Conservation (phyloP, 2,888 invertebrate species). For the Meiosimyza decipiens region DNA sequence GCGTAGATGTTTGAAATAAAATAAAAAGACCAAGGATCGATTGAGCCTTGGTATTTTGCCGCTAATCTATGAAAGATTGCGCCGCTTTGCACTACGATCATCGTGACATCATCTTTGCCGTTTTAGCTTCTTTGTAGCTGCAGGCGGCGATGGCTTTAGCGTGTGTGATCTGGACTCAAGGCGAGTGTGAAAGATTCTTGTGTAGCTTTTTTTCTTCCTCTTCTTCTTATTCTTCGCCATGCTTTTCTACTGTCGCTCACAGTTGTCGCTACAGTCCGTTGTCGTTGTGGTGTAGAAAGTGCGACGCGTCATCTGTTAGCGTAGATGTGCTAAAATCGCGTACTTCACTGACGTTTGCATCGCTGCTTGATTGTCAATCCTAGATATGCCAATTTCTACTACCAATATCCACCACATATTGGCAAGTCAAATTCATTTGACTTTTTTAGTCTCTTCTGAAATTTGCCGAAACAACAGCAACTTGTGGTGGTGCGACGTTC, state of each 20-base stretch:
- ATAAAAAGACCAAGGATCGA: background rate
- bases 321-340: background rate
- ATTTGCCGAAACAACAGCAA: slow-evolving; percentile 14
- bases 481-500: background rate
- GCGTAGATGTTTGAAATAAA: background rate
- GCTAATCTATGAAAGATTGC: slow-evolving; percentile 26
- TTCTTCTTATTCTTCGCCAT: too few species aligned
- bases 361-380: slow-evolving; percentile 13
- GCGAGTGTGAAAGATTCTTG: too few species aligned
- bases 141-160: background rate
- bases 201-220: too few species aligned
- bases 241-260: too few species aligned
- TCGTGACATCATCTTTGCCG: slow-evolving; percentile 53
- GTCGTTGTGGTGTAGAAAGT: slow-evolving; percentile 4
- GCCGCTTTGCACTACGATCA: slow-evolving; percentile 46
- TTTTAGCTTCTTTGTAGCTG: slow-evolving; percentile 3
- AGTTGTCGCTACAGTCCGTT: background rate
- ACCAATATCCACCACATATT: background rate
- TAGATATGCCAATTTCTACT: slow-evolving; percentile 25
- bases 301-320: background rate
- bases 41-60: slow-evolving; percentile 6
- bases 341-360: slow-evolving; percentile 1
- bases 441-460: slow-evolving; percentile 18
- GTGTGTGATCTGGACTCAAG: too few species aligned
- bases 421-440: slow-evolving; percentile 22